Evolutionary conservation across 2,797 vertebrate genomes (phyloP).

Genomic region (Bovichtus diacanthus): DNA sequence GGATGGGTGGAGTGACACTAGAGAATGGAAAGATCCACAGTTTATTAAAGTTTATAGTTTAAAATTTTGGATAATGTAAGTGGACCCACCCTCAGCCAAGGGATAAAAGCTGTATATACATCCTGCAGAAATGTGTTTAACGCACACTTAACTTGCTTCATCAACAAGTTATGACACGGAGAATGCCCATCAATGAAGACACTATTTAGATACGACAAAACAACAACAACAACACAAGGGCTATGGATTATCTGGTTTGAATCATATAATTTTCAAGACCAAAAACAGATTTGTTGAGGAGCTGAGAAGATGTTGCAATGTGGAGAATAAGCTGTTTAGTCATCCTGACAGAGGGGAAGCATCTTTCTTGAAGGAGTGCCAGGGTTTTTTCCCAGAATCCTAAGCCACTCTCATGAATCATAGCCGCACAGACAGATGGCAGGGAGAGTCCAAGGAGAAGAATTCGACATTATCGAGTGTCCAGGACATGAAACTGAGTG

Average conservation of each 20-base stretch:
- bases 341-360: constrained; percentile 64
- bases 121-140: constrained; percentile 42
- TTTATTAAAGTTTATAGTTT: constrained; percentile 58
- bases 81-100: constrained; percentile 40
- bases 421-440: constrained; percentile 50
- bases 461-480: constrained; percentile 53
- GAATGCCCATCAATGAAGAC: constrained; percentile 53
- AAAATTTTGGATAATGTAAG: constrained; percentile 30
- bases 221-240: constrained; percentile 60
- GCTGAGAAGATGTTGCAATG: constrained; percentile 69
- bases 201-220: constrained; percentile 48
- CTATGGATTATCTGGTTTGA: constrained; percentile 59
- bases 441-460: constrained; percentile 52
- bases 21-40: constrained; percentile 33
- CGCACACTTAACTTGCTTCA: constrained; percentile 51
- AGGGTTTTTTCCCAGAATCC: constrained; percentile 73
- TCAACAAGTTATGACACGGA: constrained; percentile 47
- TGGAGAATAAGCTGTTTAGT: constrained; percentile 72
- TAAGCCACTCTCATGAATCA: constrained; percentile 71
- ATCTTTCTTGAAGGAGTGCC: constrained; percentile 77
- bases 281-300: constrained; percentile 68
- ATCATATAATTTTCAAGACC: constrained; percentile 68
- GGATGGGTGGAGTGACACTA: constrained; percentile 92
- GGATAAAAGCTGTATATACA: constrained; percentile 53
- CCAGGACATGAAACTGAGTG: constrained; percentile 27